Conservation (phyloP, 2,113 vertebrate species). For the Nyctereutes procyonoides region DNA sequence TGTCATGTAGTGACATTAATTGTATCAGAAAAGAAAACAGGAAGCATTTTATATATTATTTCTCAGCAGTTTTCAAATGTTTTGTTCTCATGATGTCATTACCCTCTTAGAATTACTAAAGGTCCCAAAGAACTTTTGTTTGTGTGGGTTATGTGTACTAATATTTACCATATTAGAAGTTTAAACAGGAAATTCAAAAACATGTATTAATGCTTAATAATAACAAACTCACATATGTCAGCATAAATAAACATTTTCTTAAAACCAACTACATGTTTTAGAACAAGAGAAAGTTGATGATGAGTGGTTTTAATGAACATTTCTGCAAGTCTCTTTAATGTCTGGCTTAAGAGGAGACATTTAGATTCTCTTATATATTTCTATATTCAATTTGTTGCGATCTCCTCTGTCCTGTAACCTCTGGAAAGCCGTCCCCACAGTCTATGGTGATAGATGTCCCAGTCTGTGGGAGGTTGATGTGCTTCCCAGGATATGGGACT, state of each 20-base stretch:
- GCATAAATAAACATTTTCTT: conserved; percentile 23
- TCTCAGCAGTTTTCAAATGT: conserved; percentile 14
- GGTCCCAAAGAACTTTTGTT: neutral
- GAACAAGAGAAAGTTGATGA: neutral
- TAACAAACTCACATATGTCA: neutral
- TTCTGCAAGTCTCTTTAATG: conserved; percentile 13
- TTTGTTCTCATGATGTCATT: conserved; percentile 9
- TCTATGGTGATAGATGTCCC: neutral
- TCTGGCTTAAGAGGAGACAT: conserved; percentile 1
- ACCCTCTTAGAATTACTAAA: conserved; percentile 32
- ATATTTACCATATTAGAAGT: conserved; percentile 49
- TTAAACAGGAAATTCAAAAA: conserved; percentile 25
- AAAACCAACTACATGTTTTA: conserved; percentile 24
- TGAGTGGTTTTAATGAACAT: conserved; percentile 5
- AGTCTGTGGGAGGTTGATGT: neutral
- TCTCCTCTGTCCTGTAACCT: neutral
- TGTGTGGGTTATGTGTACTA: neutral
- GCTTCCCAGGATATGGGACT: neutral
- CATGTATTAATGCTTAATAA: neutral
- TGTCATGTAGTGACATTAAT: neutral
- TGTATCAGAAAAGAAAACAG: neutral
- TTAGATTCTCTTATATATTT: neutral
- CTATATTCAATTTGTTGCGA: neutral
- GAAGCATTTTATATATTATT: conserved; percentile 19
- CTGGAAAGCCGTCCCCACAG: neutral